phyloP scores from a whole-genome alignment of 2,888 invertebrate species.

The Nasonia oneida region DNA sequence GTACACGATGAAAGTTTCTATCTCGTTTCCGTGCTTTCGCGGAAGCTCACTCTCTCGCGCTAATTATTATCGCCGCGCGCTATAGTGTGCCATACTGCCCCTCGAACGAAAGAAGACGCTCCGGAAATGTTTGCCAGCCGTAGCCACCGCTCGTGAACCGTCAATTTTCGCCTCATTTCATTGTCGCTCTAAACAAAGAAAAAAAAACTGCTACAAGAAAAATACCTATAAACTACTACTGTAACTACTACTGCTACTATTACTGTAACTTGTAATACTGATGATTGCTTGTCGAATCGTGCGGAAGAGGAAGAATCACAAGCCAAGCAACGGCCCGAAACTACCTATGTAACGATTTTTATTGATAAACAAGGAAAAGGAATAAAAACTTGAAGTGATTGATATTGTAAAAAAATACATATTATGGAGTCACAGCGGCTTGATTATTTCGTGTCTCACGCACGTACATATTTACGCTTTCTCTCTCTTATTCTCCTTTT shows the following conservation, averaged over 20 bases:
- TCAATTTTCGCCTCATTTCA: slow-evolving; percentile 31
- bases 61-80: slow-evolving; percentile 14
- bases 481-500: neutral
- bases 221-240: slow-evolving; percentile 65
- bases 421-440: neutral
- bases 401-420: slow-evolving; percentile 65
- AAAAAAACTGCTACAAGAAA: slow-evolving; percentile 29
- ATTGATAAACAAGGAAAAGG: slow-evolving; percentile 73
- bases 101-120: neutral
- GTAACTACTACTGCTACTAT: slow-evolving; percentile 70
- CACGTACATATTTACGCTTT: neutral
- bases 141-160: slow-evolving; percentile 33
- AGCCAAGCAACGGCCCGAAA: slow-evolving; percentile 71
- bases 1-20: slow-evolving; percentile 27
- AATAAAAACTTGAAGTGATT: slow-evolving; percentile 73
- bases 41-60: slow-evolving; percentile 5
- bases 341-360: slow-evolving; percentile 77
- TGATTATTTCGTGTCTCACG: slow-evolving; percentile 48
- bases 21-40: slow-evolving; percentile 27
- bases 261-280: slow-evolving; percentile 67
- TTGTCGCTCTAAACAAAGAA: slow-evolving; percentile 63
- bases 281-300: slow-evolving; percentile 71
- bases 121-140: neutral
- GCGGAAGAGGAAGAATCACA: slow-evolving; percentile 50
- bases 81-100: slow-evolving; percentile 8